These are phyloP conservation scores for Diachasma alloeum DNA, from an alignment of 1,140 invertebrate genomes.

Conservation along the genomic window DNA sequence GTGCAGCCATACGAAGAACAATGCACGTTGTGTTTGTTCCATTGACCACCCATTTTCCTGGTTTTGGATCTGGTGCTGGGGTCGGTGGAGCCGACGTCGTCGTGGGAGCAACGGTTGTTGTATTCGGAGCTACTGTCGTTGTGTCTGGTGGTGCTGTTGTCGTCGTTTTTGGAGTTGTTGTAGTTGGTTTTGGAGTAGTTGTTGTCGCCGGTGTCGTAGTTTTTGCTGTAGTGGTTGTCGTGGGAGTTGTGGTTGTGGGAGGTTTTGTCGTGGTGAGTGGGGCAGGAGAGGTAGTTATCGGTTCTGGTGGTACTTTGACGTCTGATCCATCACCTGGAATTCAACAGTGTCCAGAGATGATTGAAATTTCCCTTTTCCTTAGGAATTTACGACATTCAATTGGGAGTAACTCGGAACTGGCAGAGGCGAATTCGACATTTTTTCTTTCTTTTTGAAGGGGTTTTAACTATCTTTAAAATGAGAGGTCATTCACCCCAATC, in stretches of 20 bases:
- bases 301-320: neutral
- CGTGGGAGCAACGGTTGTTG: constrained; percentile 53
- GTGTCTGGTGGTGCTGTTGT: neutral
- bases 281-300: neutral
- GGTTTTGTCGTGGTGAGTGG: neutral
- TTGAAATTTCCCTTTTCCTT: too few relatives aligned
- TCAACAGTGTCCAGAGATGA: too few relatives aligned
- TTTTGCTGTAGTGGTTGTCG: constrained; percentile 28
- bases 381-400: too few relatives aligned
- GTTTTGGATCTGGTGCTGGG: constrained; percentile 56
- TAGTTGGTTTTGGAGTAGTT: constrained; percentile 32
- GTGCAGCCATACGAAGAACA: constrained; percentile 69
- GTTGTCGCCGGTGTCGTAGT: constrained; percentile 42
- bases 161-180: constrained; percentile 36
- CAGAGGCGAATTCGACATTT: too few relatives aligned
- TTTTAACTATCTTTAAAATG: too few relatives aligned
- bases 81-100: constrained; percentile 51
- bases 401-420: too few relatives aligned
- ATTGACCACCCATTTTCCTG: constrained; percentile 65
- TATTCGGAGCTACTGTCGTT: constrained; percentile 50
- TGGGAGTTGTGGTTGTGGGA: constrained; percentile 25
- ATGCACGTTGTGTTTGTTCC: constrained; percentile 65
- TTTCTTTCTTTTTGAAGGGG: too few relatives aligned
- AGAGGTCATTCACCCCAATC: too few relatives aligned
- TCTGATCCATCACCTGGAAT: neutral